A percentile compares a stretch with the other conserved stretches of the same genome.
Conservation (phyloP, 2,888 invertebrate species). For the Iselma pallidipennis region DNA sequence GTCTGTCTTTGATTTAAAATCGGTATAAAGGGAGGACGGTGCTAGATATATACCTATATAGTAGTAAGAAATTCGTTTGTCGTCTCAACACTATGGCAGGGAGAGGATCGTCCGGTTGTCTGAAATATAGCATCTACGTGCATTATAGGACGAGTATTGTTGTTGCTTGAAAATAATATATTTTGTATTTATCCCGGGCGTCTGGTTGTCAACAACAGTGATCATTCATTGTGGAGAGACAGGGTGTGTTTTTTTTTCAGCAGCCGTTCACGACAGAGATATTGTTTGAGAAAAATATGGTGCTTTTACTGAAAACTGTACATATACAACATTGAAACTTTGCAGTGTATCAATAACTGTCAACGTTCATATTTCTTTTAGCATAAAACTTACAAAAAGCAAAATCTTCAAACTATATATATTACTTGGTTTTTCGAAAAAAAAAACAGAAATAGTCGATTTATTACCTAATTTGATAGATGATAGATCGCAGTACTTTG, state of each 20-base stretch:
- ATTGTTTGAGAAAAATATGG: constrained; percentile 36
- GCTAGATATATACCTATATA: too few species aligned
- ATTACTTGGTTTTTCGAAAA: too few species aligned
- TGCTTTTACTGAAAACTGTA: constrained; percentile 27
- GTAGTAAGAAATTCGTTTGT: neutral
- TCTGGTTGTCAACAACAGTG: constrained; percentile 49
- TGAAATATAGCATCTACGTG: constrained; percentile 28
- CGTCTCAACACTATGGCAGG: neutral
- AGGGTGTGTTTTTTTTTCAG: constrained; percentile 15
- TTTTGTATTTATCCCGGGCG: constrained; percentile 47
- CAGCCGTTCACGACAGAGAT: constrained; percentile 35
- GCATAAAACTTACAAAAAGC: neutral
- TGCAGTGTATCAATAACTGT: constrained; percentile 25
- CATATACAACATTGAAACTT: constrained; percentile 12
- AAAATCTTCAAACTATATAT: neutral
- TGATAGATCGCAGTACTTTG: too few species aligned
- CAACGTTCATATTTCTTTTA: constrained; percentile 8
- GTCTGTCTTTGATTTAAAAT: neutral
- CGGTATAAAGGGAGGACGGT: neutral
- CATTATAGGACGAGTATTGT: constrained; percentile 28
- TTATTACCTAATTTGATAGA: neutral
- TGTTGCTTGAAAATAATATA: constrained; percentile 33
- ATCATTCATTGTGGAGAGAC: constrained; percentile 48
- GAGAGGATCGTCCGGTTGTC: constrained; percentile 3
- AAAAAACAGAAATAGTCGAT: neutral